Percentiles rank a stretch among this genome's conserved stretches.
phyloP scores from a whole-genome alignment of 2,113 vertebrate species.

The Salvelinus sp. region DNA sequence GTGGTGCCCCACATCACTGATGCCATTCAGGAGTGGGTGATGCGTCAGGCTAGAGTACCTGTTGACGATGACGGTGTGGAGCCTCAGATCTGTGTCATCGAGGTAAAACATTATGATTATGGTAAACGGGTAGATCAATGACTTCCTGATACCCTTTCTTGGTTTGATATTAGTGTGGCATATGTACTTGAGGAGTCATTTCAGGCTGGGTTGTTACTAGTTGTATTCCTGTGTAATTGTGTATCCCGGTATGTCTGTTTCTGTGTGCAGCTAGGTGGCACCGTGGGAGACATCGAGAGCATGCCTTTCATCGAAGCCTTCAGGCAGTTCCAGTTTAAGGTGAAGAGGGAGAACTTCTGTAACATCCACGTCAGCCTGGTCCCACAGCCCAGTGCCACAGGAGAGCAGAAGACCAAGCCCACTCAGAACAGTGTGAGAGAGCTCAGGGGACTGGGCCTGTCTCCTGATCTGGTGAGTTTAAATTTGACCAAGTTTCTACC shows the following conservation, averaged over 20 bases:
- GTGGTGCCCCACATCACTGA: conserved; percentile 98
- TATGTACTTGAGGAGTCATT: neutral
- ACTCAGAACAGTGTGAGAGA: conserved; percentile 97
- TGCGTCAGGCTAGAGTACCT: conserved; percentile 88
- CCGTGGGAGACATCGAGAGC: conserved; percentile 94
- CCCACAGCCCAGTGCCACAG: conserved; percentile 95
- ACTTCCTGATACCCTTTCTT: neutral
- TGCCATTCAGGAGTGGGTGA: conserved; percentile 96
- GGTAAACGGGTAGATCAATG: neutral
- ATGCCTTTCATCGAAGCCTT: conserved; percentile 99
- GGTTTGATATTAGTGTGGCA: neutral
- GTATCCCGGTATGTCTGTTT: conserved; percentile 20
- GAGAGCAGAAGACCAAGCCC: conserved; percentile 97
- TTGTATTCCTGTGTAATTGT: neutral
- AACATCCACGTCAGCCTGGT: conserved; percentile 97
- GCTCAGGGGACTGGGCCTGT: conserved; percentile 90
- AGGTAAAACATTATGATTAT: conserved; percentile 69
- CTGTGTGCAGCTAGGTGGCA: conserved; percentile 85
- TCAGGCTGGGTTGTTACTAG: neutral
- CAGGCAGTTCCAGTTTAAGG: conserved; percentile 98
- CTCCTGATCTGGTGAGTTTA: conserved; percentile 89
- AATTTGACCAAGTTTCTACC: no score
- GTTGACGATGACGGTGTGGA: conserved; percentile 90
- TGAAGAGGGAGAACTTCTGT: conserved; percentile 93
- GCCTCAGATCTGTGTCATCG: conserved; percentile 96